A percentile compares a stretch with the other conserved stretches of the same genome.
These are phyloP conservation scores for Prosopocoilus inquinatus DNA, from an alignment of 2,888 invertebrate species.

Conservation along the genomic window DNA sequence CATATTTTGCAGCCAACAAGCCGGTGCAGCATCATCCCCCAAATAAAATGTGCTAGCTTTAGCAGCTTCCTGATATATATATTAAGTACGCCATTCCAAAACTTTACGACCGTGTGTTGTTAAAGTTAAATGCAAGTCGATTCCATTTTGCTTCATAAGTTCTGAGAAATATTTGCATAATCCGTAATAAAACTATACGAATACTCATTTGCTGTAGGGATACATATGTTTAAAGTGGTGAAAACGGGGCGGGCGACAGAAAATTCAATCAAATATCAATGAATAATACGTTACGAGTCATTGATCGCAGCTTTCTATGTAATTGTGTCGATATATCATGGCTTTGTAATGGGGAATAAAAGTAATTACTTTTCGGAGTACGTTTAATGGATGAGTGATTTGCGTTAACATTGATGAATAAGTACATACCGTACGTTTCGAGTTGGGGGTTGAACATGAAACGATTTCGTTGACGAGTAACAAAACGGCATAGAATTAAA, in stretches of 20 bases:
- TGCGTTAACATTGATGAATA: not conserved
- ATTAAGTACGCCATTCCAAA: not conserved
- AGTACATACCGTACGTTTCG: not conserved
- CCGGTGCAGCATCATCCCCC: not conserved
- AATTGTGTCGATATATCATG: conserved; percentile 43
- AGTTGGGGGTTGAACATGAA: no score
- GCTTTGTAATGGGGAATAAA: conserved; percentile 30
- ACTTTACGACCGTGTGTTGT: not conserved
- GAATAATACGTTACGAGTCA: conserved; percentile 41
- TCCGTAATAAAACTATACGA: no score
- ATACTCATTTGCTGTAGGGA: no score
- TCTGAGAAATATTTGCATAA: no score
- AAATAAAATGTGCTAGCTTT: conserved; percentile 2
- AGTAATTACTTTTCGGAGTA: not conserved
- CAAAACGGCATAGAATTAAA: no score
- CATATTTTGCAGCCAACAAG: not conserved
- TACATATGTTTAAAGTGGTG: conserved; percentile 8
- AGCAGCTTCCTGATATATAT: not conserved
- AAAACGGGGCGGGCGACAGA: conserved; percentile 17
- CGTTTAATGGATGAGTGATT: conserved; percentile 1
- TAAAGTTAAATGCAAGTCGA: conserved; percentile 2
- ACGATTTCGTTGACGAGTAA: no score
- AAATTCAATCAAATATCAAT: conserved; percentile 38
- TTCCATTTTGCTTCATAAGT: not conserved
- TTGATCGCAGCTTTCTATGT: conserved; percentile 42